phyloP scores from a whole-genome alignment of 1,140 invertebrate species.

The Hetaerina americana region DNA sequence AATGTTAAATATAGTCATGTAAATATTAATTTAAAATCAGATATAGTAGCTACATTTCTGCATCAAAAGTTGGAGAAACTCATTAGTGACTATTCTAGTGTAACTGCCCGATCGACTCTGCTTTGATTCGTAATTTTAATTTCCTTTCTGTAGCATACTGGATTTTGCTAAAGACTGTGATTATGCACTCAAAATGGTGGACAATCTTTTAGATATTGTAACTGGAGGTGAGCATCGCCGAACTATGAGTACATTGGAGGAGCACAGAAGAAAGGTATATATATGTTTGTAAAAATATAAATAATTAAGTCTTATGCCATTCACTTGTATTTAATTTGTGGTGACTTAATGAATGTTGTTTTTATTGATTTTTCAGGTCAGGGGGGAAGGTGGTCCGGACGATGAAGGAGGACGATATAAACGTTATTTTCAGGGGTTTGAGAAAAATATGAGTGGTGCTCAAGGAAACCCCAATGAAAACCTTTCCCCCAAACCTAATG shows the following conservation, averaged over 20 bases:
- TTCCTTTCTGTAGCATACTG: constrained; percentile 41
- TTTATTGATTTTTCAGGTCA: not conserved
- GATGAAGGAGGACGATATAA: not conserved
- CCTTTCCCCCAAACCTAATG: not conserved
- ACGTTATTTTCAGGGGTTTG: not conserved
- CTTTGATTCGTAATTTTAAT: no score
- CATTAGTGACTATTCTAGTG: no score
- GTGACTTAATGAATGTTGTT: not conserved
- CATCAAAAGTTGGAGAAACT: no score
- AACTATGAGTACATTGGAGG: constrained; percentile 51
- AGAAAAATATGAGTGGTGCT: not conserved
- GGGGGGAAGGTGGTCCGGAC: not conserved
- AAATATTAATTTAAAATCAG: no score
- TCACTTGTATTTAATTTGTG: constrained; percentile 23
- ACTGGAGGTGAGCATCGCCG: constrained; percentile 75
- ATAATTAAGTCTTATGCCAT: constrained; percentile 28
- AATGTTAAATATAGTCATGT: no score
- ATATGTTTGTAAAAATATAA: not conserved
- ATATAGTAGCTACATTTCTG: no score
- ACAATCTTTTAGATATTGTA: constrained; percentile 67
- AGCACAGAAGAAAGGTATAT: constrained; percentile 31
- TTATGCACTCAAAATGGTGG: constrained; percentile 69
- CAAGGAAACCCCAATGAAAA: not conserved
- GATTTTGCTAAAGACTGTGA: constrained; percentile 75
- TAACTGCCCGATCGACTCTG: no score